Evolutionary conservation across 2,797 vertebrate genomes (phyloP), one percentile per base, ranked within the genome.

Genomic region (Poeciliopsis turneri): DNA sequence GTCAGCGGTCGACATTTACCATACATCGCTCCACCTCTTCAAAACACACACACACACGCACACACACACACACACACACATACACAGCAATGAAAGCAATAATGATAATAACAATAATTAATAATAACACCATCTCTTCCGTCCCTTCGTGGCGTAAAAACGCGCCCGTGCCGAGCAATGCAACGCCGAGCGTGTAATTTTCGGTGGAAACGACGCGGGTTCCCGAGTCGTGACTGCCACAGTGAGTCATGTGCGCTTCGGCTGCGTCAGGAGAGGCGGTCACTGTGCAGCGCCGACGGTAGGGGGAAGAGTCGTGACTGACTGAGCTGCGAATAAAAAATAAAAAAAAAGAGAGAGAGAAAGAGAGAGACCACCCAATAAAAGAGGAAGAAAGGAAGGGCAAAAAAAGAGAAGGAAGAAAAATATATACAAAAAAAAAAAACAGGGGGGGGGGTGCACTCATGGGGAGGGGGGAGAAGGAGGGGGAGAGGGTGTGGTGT

Each of bases 151-250:
- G 92, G 93, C 90, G 94, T 93, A 94, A 95, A 94, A 94, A 39
- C 89, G 92, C 91, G 93, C 90, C 92, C 57, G 94, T 91, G 92
- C 89, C 93, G 93, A 94, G 13, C 97, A 97, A 97, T 96, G 97
- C 95, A 96, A 96, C 92, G 93, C 92, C 93, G 95, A 95, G 92
- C 92, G 92, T 94, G 95, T 96, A 94, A 97, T 30, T 97, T 96
- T 97, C 92, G 94, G 94, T 95, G 95, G 93, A 96, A 97, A 96
- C 95, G 95, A 96, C 96, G 94, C 96, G 96, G 96, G 97, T 96
- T 97, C 96, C 96, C 95, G 97, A 97, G 97, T 99, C 98, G 97
- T 98, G 98, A 99, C 98, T 98, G 97, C 96, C 97, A 96, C 97
- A 97, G 96, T 98, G 97, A 98, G 97, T 99, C 98, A 98, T 97